Evolutionary conservation across 1,140 invertebrate genomes (phyloP).

Genomic region (Anastrepha obliqua): DNA sequence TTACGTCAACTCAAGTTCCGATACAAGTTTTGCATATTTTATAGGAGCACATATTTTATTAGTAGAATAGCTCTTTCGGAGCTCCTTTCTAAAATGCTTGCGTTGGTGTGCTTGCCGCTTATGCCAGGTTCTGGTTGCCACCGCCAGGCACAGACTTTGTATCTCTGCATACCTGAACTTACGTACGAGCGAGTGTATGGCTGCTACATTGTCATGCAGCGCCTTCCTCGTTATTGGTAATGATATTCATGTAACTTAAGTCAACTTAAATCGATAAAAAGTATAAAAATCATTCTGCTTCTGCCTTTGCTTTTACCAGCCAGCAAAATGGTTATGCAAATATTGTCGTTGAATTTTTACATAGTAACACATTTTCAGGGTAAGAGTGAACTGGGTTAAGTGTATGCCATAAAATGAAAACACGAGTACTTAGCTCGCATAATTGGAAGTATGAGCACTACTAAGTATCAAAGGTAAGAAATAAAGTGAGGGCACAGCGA

Average conservation of each 20-base stretch:
- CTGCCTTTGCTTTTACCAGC: no score
- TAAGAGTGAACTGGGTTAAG: conserved; percentile 23
- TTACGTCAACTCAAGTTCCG: conserved; percentile 15
- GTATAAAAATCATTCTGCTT: neutral
- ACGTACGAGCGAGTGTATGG: neutral
- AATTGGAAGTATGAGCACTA: neutral
- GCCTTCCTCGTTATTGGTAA: neutral
- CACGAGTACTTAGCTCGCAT: neutral
- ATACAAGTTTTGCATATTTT: conserved; percentile 47
- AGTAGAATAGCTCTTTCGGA: neutral
- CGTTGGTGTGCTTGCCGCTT: neutral
- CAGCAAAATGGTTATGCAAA: conserved; percentile 23
- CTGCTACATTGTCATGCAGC: conserved; percentile 27
- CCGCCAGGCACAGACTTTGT: neutral
- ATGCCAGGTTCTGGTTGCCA: neutral
- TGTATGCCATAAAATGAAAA: neutral
- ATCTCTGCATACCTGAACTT: neutral
- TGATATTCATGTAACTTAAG: conserved; percentile 19
- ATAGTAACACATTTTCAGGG: neutral
- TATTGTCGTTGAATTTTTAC: conserved; percentile 37
- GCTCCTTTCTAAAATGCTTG: neutral
- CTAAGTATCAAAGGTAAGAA: no score
- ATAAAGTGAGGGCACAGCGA: no score
- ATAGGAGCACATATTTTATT: conserved; percentile 35
- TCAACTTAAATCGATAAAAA: conserved; percentile 52